These are phyloP conservation scores for Mizuhopecten yessoensis DNA, from an alignment of 1,140 invertebrate genomes.

Conservation along the genomic window DNA sequence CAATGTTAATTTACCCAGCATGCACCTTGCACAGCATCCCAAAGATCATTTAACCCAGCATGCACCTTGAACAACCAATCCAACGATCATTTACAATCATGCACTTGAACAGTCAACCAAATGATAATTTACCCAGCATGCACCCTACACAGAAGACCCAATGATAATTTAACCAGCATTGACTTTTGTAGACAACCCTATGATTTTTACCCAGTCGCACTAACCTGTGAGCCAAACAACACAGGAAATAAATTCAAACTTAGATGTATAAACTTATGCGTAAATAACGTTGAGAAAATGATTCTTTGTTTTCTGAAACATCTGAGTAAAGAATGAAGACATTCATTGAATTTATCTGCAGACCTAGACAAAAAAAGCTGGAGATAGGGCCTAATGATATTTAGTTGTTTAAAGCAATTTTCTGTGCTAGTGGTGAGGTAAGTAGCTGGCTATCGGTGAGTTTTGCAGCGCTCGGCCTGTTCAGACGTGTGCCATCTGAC, in stretches of 20 bases:
- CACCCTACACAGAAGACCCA: no score
- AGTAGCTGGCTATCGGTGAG: neutral
- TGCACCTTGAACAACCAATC: neutral
- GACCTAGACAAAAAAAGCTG: neutral
- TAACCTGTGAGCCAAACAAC: neutral
- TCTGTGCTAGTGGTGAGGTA: neutral
- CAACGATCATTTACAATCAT: neutral
- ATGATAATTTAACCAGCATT: neutral
- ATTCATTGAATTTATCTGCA: conserved; percentile 27
- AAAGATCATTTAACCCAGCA: neutral
- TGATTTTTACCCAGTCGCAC: neutral
- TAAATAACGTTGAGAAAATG: neutral
- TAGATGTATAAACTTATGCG: neutral
- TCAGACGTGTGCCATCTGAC: neutral
- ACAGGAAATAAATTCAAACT: neutral
- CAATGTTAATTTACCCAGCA: neutral
- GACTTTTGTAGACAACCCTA: neutral
- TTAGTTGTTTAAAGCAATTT: conserved; percentile 39
- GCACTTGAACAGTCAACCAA: no score
- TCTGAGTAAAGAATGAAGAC: neutral
- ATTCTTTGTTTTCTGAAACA: neutral
- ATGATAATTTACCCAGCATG: no score
- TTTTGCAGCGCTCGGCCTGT: neutral
- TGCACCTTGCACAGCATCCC: neutral
- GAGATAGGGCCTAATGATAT: conserved; percentile 23